Evolutionary conservation across 2,888 invertebrate species (phyloP), one percentile per base, ranked within the genome.

Genomic region (Thecocarcelia acutangulata): DNA sequence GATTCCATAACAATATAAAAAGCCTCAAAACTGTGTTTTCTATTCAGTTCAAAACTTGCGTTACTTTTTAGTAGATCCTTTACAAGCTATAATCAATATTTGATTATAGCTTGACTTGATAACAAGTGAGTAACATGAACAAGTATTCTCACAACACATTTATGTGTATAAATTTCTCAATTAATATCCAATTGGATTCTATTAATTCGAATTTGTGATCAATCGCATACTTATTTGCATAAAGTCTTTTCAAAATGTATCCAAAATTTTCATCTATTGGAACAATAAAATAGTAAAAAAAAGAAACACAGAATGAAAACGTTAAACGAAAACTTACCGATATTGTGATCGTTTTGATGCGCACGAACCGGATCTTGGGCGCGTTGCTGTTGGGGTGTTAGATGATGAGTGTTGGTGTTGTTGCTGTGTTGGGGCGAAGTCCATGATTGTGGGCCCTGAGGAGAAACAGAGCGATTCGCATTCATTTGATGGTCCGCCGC

Each of bases 391-490:
- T 80, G 85, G 77, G 84, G 85, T 82, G 78, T 82, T 82, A 59
- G 78, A 64, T 83, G 85, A 64, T 83, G 85, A 80, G 83, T 86
- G 82, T 75, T 83, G 80, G 80, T 89, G 88, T 86, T 88, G 88
- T 86, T 91, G 90, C 85, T 90, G 90, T 89, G 90, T 83, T 87
- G 90, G 89, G 90, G 90, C 66, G 90, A 91, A 90, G 87, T 91
- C 91, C 90, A 91, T 86, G 90, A 89, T 84, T 87, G 89, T 83
- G 86, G 90, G 87, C 85, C 89, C 89, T 89, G 87, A 70, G 91
- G 89, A 75, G 91, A 90, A 87, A 88, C 91, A 91, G 90, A 90
- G 87, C 89, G 90, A 87, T 89, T 91, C 90, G 88, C 90, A 89
- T 89, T 90, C 91, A 88, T 88, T 88, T 90, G 90, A 88, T 90